These are phyloP conservation scores for Phoxinus dragarum DNA, from an alignment of 2,797 vertebrate species.

Conservation along the genomic window DNA sequence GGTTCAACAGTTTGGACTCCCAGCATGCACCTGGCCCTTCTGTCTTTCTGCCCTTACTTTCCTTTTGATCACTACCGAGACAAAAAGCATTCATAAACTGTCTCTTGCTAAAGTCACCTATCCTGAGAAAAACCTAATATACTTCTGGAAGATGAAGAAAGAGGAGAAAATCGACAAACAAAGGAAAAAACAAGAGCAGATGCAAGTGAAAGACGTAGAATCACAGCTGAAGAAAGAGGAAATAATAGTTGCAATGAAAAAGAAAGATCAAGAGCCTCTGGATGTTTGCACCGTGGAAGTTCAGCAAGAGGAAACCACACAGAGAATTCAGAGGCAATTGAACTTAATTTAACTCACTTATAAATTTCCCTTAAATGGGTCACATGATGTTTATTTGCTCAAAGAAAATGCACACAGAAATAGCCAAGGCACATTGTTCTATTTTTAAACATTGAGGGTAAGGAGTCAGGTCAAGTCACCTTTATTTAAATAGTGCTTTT, in stretches of 20 bases:
- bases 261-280: constrained; percentile 64
- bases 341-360: not conserved
- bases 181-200: constrained; percentile 55
- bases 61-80: constrained; percentile 87
- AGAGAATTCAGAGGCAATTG: not conserved
- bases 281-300: constrained; percentile 59
- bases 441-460: not conserved
- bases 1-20: constrained; percentile 85
- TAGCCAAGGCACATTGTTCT: not conserved
- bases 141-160: constrained; percentile 81
- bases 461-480: no score
- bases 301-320: not conserved
- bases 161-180: constrained; percentile 68
- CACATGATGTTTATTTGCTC: constrained; percentile 7
- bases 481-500: no score
- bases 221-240: constrained; percentile 31
- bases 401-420: constrained; percentile 3
- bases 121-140: constrained; percentile 90
- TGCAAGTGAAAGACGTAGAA: constrained; percentile 24
- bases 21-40: constrained; percentile 94
- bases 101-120: constrained; percentile 90
- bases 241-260: constrained; percentile 44
- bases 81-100: constrained; percentile 84
- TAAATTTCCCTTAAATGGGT: not conserved
- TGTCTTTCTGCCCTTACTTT: constrained; percentile 91